Conservation (phyloP, 2,888 invertebrate genomes). For the Neoaliturus tenellus region DNA sequence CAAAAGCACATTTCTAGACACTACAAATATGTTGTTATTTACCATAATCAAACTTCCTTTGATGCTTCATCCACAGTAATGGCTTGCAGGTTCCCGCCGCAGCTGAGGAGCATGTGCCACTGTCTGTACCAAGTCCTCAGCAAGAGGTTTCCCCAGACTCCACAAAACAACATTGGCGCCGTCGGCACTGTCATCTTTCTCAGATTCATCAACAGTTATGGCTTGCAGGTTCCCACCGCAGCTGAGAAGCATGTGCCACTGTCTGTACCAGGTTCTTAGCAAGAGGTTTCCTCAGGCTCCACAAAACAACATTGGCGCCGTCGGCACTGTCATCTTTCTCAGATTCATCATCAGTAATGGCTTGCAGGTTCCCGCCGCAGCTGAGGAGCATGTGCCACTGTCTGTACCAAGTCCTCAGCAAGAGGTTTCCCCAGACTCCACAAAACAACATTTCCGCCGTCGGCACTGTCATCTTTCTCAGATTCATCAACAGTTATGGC, state of each 20-base stretch:
- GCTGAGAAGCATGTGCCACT: conserved; percentile 97
- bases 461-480: conserved; percentile 96
- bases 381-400: conserved; percentile 98
- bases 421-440: conserved; percentile 92
- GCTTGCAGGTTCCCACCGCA: conserved; percentile 92
- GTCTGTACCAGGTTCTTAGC: conserved; percentile 92
- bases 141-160: too few relatives aligned
- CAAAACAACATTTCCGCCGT: conserved; percentile 97
- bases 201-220: too few relatives aligned
- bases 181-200: too few relatives aligned
- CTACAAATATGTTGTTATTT: too few relatives aligned
- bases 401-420: conserved; percentile 91
- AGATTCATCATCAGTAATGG: conserved; percentile 98
- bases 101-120: too few relatives aligned
- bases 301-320: conserved; percentile 95
- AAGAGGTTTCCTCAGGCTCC: conserved; percentile 94
- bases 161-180: too few relatives aligned
- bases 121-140: too few relatives aligned
- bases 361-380: conserved; percentile 91
- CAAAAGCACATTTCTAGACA: too few relatives aligned
- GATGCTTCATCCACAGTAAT: too few relatives aligned
- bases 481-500: conserved; percentile 99
- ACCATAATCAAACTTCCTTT: too few relatives aligned
- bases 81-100: too few relatives aligned
- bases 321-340: conserved; percentile 97